Percentiles rank a stretch among this genome's conserved stretches.
These are phyloP conservation scores for Gavia stellata DNA, from an alignment of 2,113 vertebrate species.

Conservation along the genomic window DNA sequence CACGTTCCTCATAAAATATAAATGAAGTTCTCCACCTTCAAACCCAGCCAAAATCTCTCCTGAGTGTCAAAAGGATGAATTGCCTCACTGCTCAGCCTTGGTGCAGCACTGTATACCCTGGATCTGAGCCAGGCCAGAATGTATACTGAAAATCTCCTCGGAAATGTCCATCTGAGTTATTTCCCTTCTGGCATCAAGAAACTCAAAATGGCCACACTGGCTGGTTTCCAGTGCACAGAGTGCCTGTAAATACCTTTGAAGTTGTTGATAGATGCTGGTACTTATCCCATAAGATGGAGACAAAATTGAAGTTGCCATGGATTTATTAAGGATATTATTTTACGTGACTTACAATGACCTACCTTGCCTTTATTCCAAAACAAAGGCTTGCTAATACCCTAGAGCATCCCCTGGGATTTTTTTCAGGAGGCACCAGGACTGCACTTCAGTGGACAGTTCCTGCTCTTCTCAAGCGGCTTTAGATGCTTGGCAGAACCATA, in stretches of 20 bases:
- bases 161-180: background rate
- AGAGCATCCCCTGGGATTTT: background rate
- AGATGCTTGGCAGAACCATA: background rate
- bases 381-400: background rate
- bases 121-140: background rate
- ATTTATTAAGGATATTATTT: background rate
- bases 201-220: background rate
- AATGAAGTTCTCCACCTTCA: slow-evolving; percentile 10
- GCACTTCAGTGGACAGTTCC: background rate
- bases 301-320: background rate
- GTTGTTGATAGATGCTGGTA: background rate
- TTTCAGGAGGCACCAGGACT: background rate
- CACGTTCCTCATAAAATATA: background rate
- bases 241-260: background rate
- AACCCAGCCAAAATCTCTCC: background rate
- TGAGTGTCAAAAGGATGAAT: background rate
- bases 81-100: background rate
- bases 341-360: background rate
- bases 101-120: background rate
- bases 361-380: background rate
- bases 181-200: background rate
- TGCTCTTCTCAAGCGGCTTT: background rate
- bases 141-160: background rate
- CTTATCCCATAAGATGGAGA: background rate
- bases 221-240: background rate